phyloP scores from a whole-genome alignment of 2,888 invertebrate species.

The Agelastica alni region DNA sequence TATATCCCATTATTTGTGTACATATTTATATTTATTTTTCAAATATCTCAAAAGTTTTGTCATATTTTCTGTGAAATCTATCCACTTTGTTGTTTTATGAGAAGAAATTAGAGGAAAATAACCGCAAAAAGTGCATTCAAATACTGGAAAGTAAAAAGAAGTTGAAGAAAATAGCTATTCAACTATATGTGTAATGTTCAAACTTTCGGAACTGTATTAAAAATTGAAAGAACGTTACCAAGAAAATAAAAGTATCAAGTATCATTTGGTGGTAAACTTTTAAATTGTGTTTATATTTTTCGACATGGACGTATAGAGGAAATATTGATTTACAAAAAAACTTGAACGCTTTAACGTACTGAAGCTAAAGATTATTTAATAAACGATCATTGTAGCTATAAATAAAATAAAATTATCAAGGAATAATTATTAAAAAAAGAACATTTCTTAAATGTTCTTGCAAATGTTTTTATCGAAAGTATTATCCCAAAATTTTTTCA shows the following conservation, averaged over 20 bases:
- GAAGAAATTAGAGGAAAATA: constrained; percentile 1
- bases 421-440: too few relatives aligned
- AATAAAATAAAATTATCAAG: too few relatives aligned
- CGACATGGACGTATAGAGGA: constrained; percentile 5
- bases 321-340: background rate
- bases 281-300: constrained; percentile 36
- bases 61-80: too few relatives aligned
- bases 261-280: constrained; percentile 37
- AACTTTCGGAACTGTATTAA: constrained; percentile 41
- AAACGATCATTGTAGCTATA: too few relatives aligned
- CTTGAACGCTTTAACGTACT: too few relatives aligned
- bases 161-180: constrained; percentile 24
- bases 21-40: too few relatives aligned
- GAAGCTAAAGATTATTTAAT: too few relatives aligned
- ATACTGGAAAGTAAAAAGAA: constrained; percentile 25
- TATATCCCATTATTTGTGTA: too few relatives aligned
- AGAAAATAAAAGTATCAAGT: constrained; percentile 42
- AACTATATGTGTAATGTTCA: constrained; percentile 40
- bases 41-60: too few relatives aligned
- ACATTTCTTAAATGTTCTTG: too few relatives aligned
- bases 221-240: constrained; percentile 39
- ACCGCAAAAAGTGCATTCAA: constrained; percentile 19
- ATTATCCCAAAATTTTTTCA: too few relatives aligned
- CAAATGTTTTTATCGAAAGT: too few relatives aligned
- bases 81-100: background rate